A percentile compares a stretch with the other conserved stretches of the same genome.
phyloP scores from a whole-genome alignment of 2,113 vertebrate genomes.

The Takifugu bimaculatus region DNA sequence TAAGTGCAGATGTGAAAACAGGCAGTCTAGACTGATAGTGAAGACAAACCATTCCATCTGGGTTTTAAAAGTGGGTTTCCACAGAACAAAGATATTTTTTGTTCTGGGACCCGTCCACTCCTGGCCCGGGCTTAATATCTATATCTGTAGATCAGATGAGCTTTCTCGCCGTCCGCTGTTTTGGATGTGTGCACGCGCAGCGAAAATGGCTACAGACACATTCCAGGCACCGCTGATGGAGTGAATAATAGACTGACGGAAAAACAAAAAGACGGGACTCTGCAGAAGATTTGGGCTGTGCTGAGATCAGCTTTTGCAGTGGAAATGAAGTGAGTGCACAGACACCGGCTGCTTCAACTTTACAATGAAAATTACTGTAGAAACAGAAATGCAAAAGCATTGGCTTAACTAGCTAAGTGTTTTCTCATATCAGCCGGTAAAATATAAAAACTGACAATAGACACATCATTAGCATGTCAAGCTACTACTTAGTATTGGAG shows the following conservation, averaged over 20 bases:
- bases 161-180: conserved; percentile 30
- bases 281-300: too few relatives aligned
- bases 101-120: conserved; percentile 17
- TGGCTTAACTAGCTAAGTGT: too few relatives aligned
- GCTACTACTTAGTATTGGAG: too few relatives aligned
- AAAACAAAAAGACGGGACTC: conserved; percentile 17
- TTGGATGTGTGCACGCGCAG: conserved; percentile 45
- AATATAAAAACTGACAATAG: too few relatives aligned
- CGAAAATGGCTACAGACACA: conserved; percentile 62
- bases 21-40: conserved; percentile 55
- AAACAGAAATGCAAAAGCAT: too few relatives aligned
- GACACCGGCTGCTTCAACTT: too few relatives aligned
- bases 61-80: conserved; percentile 20
- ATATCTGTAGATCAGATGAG: conserved; percentile 38
- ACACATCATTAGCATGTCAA: too few relatives aligned
- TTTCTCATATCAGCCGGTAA: too few relatives aligned
- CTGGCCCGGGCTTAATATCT: conserved; percentile 27
- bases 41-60: conserved; percentile 58
- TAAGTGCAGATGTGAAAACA: conserved; percentile 62
- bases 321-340: too few relatives aligned
- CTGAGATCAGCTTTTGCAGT: too few relatives aligned
- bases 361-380: too few relatives aligned
- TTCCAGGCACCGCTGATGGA: conserved; percentile 51
- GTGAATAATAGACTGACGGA: conserved; percentile 31
- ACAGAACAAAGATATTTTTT: conserved; percentile 46